These are phyloP conservation scores for Nycteola revayana DNA, from an alignment of 2,888 invertebrate genomes.

Conservation along the genomic window DNA sequence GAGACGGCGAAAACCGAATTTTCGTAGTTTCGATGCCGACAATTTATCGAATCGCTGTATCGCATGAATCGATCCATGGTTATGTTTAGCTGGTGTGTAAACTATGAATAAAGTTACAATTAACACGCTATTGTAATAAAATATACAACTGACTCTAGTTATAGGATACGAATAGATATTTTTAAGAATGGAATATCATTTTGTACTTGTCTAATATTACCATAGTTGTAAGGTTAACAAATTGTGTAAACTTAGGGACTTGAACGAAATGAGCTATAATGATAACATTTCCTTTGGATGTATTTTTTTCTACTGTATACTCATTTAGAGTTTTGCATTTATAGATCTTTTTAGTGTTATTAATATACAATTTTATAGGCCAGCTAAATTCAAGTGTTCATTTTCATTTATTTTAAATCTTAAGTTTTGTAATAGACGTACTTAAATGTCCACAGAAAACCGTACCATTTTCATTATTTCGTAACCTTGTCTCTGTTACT, in stretches of 20 bases:
- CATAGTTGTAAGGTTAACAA: conserved; percentile 78
- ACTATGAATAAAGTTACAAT: conserved; percentile 51
- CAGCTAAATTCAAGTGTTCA: conserved; percentile 42
- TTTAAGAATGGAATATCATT: conserved; percentile 78
- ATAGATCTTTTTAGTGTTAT: conserved; percentile 76
- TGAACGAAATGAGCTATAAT: conserved; percentile 75
- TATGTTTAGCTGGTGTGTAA: conserved; percentile 55
- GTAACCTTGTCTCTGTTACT: conserved; percentile 43
- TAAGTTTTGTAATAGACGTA: conserved; percentile 50
- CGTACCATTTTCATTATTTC: conserved; percentile 61
- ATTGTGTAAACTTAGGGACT: conserved; percentile 72
- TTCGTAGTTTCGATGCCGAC: conserved; percentile 12
- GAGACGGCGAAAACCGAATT: conserved; percentile 29
- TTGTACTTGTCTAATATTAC: conserved; percentile 81
- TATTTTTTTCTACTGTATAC: conserved; percentile 77
- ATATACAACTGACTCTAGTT: conserved; percentile 78
- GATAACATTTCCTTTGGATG: conserved; percentile 68
- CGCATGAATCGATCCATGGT: conserved; percentile 47
- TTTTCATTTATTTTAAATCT: conserved; percentile 42
- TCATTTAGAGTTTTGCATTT: conserved; percentile 78
- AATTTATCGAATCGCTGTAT: conserved; percentile 46
- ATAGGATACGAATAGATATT: conserved; percentile 74
- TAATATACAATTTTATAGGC: conserved; percentile 67
- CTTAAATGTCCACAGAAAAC: conserved; percentile 67
- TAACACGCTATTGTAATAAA: conserved; percentile 59